These are phyloP conservation scores for Brachionus calyciflorus DNA, from an alignment of 1,140 invertebrate species.

Conservation along the genomic window DNA sequence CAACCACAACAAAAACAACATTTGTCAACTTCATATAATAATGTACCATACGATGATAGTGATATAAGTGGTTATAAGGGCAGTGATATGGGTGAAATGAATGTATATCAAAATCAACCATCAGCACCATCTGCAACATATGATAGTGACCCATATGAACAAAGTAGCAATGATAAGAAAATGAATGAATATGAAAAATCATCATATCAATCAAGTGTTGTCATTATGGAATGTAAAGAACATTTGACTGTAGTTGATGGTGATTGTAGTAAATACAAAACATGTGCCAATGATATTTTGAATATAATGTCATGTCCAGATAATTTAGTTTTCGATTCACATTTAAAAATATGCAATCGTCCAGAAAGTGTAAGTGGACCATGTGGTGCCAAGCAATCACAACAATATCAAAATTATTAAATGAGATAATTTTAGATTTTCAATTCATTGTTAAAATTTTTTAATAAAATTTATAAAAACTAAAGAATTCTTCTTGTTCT, in stretches of 20 bases:
- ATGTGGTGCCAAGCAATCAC: neutral
- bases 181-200: too few relatives aligned
- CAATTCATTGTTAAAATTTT: neutral
- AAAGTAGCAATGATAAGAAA: too few relatives aligned
- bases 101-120: too few relatives aligned
- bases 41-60: too few relatives aligned
- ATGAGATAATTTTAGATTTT: neutral
- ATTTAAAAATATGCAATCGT: conserved; percentile 30
- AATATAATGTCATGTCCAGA: neutral
- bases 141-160: too few relatives aligned
- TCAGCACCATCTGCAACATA: too few relatives aligned
- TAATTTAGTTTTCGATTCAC: neutral
- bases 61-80: too few relatives aligned
- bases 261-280: neutral
- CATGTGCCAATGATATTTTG: conserved; percentile 1
- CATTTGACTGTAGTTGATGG: neutral
- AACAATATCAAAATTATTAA: neutral
- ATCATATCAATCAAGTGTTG: too few relatives aligned
- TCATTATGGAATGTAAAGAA: neutral
- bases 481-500: too few relatives aligned
- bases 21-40: too few relatives aligned
- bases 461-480: neutral
- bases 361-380: neutral
- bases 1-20: too few relatives aligned
- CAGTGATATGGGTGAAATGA: too few relatives aligned